These are phyloP conservation scores for Psittacus erithacus DNA, from an alignment of 2,113 vertebrate species.

Conservation along the genomic window DNA sequence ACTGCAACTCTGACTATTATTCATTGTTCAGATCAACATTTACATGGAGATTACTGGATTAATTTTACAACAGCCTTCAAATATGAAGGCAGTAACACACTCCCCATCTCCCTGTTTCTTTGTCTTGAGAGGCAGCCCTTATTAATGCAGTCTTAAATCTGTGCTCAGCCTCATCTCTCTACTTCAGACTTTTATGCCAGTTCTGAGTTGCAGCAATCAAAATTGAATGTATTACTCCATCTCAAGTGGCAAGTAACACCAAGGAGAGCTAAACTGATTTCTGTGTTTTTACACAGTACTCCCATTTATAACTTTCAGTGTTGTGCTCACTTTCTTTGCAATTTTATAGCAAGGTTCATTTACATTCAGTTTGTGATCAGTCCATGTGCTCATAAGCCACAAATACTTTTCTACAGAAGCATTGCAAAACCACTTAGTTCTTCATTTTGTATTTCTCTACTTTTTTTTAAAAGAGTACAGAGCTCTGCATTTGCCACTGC, in stretches of 20 bases:
- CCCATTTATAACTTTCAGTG: not conserved
- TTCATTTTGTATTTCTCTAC: not conserved
- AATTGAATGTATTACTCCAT: not conserved
- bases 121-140: not conserved
- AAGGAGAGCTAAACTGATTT: not conserved
- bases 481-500: not conserved
- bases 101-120: not conserved
- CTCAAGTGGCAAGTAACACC: not conserved
- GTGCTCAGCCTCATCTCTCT: not conserved
- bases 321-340: not conserved
- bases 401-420: not conserved
- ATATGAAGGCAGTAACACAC: not conserved
- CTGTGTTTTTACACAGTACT: not conserved
- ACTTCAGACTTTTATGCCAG: not conserved
- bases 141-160: not conserved
- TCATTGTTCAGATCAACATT: not conserved
- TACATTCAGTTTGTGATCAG: not conserved
- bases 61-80: not conserved
- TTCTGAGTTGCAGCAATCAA: not conserved
- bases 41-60: rapidly evolving
- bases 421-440: not conserved
- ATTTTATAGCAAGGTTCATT: not conserved
- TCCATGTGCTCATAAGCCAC: not conserved
- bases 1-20: not conserved
- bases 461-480: not conserved